Evolutionary conservation across 2,113 vertebrate genomes (phyloP).

Genomic region (Oryctolagus cuniculus): mOryCun1.1 NC_091435.1:70273501-70274000

Average conservation of each 20-base stretch:
- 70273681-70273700: background rate
- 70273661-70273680: background rate
- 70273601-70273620: background rate
- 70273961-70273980: constrained; percentile 72
- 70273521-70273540: background rate
- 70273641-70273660: background rate
- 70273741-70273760: background rate
- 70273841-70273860: background rate
- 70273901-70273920: constrained; percentile 36
- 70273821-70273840: background rate
- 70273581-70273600: background rate
- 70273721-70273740: background rate
- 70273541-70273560: background rate
- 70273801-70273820: background rate
- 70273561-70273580: background rate
- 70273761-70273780: background rate
- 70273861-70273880: background rate
- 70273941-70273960: constrained; percentile 77
- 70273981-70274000: constrained; percentile 80
- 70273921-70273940: constrained; percentile 70
- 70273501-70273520: background rate
- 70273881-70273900: constrained; percentile 33
- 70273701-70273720: background rate
- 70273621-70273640: background rate
- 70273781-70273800: background rate